These are phyloP conservation scores for Gila orcuttii DNA, from an alignment of 2,113 vertebrate species.

Conservation along the genomic window DNA sequence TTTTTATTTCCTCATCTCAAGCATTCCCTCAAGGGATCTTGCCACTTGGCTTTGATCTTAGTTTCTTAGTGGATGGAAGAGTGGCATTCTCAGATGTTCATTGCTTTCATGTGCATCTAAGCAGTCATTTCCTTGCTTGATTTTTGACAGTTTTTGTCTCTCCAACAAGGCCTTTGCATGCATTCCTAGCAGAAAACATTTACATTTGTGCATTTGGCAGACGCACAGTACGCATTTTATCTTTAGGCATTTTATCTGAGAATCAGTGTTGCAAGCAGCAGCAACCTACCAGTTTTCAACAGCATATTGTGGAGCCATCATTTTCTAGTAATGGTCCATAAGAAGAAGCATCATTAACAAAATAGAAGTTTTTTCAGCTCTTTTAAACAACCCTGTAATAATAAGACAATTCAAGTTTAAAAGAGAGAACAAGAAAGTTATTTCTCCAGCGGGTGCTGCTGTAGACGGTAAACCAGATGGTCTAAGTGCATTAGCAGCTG, in stretches of 20 bases:
- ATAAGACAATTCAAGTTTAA: background rate
- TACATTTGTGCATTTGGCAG: background rate
- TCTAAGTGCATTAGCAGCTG: slow-evolving; percentile 47
- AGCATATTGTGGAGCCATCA: background rate
- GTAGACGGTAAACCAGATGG: slow-evolving; percentile 27
- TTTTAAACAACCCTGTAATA: slow-evolving; percentile 11
- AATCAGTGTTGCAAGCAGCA: background rate
- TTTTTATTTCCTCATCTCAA: slow-evolving; percentile 29
- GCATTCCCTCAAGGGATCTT: background rate
- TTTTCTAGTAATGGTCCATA: background rate
- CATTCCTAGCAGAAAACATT: background rate
- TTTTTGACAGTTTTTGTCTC: slow-evolving; percentile 11
- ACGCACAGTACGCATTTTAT: background rate
- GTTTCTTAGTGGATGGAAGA: background rate
- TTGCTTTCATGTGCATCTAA: background rate
- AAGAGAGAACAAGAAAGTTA: background rate
- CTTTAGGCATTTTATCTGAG: background rate
- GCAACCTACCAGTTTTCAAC: background rate
- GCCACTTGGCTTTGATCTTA: slow-evolving; percentile 29
- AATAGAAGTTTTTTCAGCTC: background rate
- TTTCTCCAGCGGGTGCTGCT: background rate
- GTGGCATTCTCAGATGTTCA: slow-evolving; percentile 24
- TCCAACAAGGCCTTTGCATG: background rate
- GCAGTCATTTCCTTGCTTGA: slow-evolving; percentile 3
- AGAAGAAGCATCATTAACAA: background rate